These are phyloP conservation scores for Caenorhabditis panamensis DNA, from an alignment of 2,888 invertebrate genomes.

Conservation along the genomic window DNA sequence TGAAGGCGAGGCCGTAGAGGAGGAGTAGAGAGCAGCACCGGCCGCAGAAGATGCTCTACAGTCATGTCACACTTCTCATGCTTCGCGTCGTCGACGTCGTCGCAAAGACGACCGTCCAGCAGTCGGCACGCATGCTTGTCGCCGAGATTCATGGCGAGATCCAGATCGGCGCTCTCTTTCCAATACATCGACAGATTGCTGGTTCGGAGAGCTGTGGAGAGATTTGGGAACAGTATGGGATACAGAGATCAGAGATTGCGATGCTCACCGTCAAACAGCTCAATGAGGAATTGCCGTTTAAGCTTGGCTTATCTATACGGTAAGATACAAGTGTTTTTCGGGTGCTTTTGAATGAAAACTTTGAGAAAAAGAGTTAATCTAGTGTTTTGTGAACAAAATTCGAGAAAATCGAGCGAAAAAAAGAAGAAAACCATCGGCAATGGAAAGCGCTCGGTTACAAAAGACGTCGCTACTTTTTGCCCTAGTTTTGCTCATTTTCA, in stretches of 20 bases:
- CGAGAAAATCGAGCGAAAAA: too few relatives aligned
- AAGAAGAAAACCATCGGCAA: too few relatives aligned
- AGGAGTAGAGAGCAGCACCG: conserved; percentile 24
- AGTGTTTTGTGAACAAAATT: too few relatives aligned
- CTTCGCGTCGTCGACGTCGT: conserved; percentile 80
- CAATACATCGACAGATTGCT: conserved; percentile 80
- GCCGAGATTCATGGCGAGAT: conserved; percentile 80
- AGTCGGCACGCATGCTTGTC: conserved; percentile 79
- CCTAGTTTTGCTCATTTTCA: too few relatives aligned
- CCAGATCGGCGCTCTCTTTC: conserved; percentile 80
- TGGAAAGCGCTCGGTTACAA: too few relatives aligned
- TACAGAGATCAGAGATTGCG: conserved; percentile 85
- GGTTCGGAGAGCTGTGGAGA: conserved; percentile 84
- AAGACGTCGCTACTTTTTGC: too few relatives aligned
- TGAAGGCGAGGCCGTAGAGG: conserved; percentile 15
- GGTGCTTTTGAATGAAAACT: too few relatives aligned
- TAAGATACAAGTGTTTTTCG: not conserved
- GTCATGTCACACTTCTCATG: conserved; percentile 79
- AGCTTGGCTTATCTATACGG: conserved; percentile 83
- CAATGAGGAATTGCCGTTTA: conserved; percentile 85
- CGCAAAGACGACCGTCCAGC: conserved; percentile 80
- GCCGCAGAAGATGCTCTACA: conserved; percentile 70
- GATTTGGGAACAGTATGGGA: conserved; percentile 88
- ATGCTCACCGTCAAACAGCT: conserved; percentile 82
- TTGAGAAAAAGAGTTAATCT: too few relatives aligned